These are phyloP conservation scores for human DNA, from an alignment of 2,113 vertebrate species.

Conservation along the genomic window GRCh38 chrX:5719501-5720000, in stretches of 20 bases:
- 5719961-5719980: too few relatives aligned
- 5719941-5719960: too few relatives aligned
- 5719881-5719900: too few relatives aligned
- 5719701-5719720: not conserved
- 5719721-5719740: not conserved
- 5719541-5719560: too few relatives aligned
- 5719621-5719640: too few relatives aligned
- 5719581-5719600: accelerated
- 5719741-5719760: not conserved
- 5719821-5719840: not conserved
- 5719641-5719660: accelerated
- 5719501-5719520: too few relatives aligned
- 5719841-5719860: not conserved
- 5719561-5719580: accelerated
- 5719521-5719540: not conserved
- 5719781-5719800: not conserved
- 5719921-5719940: not conserved
- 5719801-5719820: not conserved
- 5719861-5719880: not conserved
- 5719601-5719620: accelerated
- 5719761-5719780: not conserved
- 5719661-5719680: not conserved
- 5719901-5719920: too few relatives aligned
- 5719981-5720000: too few relatives aligned
- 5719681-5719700: not conserved